Evolutionary conservation across 2,888 invertebrate genomes (phyloP).

Genomic region (Agrochola litura): DNA sequence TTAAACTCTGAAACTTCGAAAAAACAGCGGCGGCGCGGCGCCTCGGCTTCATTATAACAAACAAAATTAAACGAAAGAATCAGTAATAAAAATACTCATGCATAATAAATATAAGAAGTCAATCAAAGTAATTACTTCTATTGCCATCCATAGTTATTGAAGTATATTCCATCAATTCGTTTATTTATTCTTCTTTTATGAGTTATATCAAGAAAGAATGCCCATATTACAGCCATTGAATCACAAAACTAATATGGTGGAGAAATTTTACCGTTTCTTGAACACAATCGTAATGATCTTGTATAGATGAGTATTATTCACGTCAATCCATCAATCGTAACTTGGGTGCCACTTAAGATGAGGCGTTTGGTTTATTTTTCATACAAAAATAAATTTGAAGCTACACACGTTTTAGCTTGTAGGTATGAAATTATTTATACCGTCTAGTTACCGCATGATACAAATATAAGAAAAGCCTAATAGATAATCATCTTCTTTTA

Average conservation of each 20-base stretch:
- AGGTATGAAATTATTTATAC: not conserved
- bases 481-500: no score
- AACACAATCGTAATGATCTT: conserved; percentile 51
- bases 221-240: conserved; percentile 31
- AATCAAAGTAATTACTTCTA: conserved; percentile 39
- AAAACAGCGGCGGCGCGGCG: not conserved
- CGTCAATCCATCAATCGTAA: conserved; percentile 57
- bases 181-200: conserved; percentile 53
- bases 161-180: not conserved
- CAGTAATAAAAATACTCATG: conserved; percentile 31
- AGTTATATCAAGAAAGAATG: conserved; percentile 53
- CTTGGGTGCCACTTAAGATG: conserved; percentile 23
- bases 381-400: conserved; percentile 32
- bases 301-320: conserved; percentile 48
- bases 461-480: no score
- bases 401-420: not conserved
- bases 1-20: not conserved
- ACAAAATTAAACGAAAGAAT: conserved; percentile 27
- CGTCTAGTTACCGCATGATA: no score
- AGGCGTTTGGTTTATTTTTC: conserved; percentile 13
- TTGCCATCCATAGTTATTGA: conserved; percentile 18
- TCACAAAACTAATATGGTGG: conserved; percentile 38
- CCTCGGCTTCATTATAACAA: conserved; percentile 4
- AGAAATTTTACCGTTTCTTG: conserved; percentile 53
- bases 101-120: conserved; percentile 47